Conservation (phyloP, 2,797 vertebrate species). For the Octomys mimax region DNA sequence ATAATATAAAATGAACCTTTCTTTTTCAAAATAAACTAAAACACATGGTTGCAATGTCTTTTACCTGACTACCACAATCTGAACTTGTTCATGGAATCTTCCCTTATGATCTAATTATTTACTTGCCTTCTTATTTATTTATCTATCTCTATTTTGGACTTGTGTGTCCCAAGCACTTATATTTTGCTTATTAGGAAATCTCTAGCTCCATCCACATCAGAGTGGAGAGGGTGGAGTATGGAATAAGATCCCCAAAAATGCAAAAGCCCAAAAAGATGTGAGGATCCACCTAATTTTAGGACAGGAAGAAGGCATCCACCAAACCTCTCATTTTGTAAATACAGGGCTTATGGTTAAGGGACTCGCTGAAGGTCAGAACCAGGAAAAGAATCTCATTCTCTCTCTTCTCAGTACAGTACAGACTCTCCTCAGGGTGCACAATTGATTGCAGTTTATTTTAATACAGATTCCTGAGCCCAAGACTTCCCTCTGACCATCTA, state of each 20-base stretch:
- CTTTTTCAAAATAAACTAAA: conserved; percentile 31
- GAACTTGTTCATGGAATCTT: not conserved
- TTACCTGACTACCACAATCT: not conserved
- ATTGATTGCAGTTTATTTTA: not conserved
- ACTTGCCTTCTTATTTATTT: not conserved
- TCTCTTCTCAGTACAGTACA: too few species aligned
- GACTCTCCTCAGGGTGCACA: not conserved
- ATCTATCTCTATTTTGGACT: not conserved
- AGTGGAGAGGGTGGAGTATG: not conserved
- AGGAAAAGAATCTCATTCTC: not conserved
- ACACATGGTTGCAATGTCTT: not conserved
- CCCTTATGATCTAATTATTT: not conserved
- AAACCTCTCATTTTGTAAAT: not conserved
- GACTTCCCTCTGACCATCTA: not conserved
- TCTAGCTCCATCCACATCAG: not conserved
- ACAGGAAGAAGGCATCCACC: not conserved
- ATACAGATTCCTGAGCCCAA: not conserved
- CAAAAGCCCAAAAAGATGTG: not conserved
- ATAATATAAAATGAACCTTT: not conserved
- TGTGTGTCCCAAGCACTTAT: not conserved
- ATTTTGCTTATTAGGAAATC: not conserved
- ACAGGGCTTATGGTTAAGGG: not conserved
- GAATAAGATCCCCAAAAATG: not conserved
- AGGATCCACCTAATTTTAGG: not conserved
- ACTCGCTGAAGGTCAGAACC: not conserved